A percentile compares a stretch with the other conserved stretches of the same genome.
Conservation (phyloP, 2,888 invertebrate genomes). For the Philhelius pedissequus region DNA sequence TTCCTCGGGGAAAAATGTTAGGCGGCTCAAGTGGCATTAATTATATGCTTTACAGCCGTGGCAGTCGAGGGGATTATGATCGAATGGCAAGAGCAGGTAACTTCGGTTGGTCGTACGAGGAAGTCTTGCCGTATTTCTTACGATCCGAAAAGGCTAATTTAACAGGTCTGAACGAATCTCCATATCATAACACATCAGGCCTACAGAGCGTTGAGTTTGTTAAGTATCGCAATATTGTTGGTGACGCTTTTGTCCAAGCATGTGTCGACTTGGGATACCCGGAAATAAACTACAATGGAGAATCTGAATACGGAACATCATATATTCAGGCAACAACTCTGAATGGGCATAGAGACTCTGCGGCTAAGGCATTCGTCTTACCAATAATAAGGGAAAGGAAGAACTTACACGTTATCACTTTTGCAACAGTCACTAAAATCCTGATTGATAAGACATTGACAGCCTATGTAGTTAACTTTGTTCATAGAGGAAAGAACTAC, state of each 20-base stretch:
- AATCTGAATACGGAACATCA: constrained; percentile 81
- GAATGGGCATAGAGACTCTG: constrained; percentile 80
- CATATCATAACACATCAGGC: constrained; percentile 81
- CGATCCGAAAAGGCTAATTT: constrained; percentile 81
- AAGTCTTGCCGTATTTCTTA: constrained; percentile 80
- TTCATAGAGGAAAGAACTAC: constrained; percentile 76
- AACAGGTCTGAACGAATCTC: constrained; percentile 77
- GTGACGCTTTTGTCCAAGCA: constrained; percentile 82
- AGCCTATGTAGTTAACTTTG: constrained; percentile 81
- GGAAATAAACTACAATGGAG: constrained; percentile 83
- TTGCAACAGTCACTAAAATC: constrained; percentile 79
- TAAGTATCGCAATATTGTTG: constrained; percentile 80
- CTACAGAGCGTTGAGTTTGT: constrained; percentile 80
- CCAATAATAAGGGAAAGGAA: constrained; percentile 76
- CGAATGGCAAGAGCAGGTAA: constrained; percentile 83
- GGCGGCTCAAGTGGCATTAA: constrained; percentile 81
- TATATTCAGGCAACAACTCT: constrained; percentile 81
- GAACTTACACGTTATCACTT: constrained; percentile 80
- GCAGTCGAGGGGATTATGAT: constrained; percentile 84
- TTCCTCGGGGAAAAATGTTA: constrained; percentile 80
- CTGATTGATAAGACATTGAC: constrained; percentile 78
- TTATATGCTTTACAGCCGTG: constrained; percentile 85
- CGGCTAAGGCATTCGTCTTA: constrained; percentile 81
- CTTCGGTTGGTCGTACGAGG: constrained; percentile 84
- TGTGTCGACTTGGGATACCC: constrained; percentile 82